Conservation (phyloP, 2,113 vertebrate genomes). For the Myotis davidii region DNA sequence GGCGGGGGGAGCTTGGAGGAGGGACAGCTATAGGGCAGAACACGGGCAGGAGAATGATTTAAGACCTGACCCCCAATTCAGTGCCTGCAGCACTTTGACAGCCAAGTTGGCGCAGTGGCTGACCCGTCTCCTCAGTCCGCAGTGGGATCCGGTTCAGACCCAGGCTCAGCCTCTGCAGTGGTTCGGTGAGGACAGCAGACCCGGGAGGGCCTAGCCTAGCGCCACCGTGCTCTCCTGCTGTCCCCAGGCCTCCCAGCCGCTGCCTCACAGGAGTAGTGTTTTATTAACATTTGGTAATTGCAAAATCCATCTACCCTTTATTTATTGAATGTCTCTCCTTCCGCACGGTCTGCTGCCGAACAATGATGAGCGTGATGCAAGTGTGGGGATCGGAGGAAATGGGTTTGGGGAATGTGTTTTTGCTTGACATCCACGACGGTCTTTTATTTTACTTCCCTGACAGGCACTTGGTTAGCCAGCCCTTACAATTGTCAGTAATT, state of each 20-base stretch:
- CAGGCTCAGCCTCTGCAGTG: neutral
- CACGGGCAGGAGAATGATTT: neutral
- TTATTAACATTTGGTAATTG: neutral
- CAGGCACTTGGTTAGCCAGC: neutral
- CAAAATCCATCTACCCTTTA: rapidly evolving
- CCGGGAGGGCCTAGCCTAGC: rapidly evolving
- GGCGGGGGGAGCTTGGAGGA: neutral
- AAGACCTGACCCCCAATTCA: neutral
- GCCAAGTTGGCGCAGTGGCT: rapidly evolving
- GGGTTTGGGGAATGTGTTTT: neutral
- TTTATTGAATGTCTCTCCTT: neutral
- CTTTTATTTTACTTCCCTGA: neutral
- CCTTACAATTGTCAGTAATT: neutral
- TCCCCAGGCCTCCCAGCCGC: rapidly evolving
- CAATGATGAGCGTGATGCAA: rapidly evolving
- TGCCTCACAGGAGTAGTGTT: neutral
- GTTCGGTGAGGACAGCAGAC: too few species aligned
- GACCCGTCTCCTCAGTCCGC: rapidly evolving
- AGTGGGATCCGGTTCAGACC: rapidly evolving
- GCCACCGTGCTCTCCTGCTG: rapidly evolving
- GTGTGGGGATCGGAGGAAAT: neutral
- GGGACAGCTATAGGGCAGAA: neutral
- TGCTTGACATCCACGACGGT: rapidly evolving
- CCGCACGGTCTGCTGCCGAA: rapidly evolving
- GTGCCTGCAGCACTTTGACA: rapidly evolving